Evolutionary conservation across 2,113 vertebrate species (phyloP).

Genomic region (Myiozetetes cayanensis): DNA sequence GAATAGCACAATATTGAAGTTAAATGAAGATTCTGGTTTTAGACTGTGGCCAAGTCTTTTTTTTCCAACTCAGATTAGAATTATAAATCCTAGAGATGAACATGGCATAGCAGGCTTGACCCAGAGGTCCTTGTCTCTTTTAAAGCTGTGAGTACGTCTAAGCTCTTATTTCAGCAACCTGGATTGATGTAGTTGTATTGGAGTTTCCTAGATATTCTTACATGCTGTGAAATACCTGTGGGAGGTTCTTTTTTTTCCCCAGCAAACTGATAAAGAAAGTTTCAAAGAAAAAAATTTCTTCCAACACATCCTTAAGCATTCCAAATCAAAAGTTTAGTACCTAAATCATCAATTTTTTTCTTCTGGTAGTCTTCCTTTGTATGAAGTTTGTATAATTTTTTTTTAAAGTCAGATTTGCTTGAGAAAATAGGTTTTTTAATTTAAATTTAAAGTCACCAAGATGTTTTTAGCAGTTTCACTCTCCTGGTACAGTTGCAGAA

Average conservation of each 20-base stretch:
- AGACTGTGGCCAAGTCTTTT: not conserved
- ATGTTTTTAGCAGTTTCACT: not conserved
- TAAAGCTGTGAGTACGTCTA: not conserved
- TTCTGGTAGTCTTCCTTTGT: not conserved
- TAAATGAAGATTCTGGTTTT: not conserved
- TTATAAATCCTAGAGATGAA: not conserved
- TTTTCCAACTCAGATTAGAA: not conserved
- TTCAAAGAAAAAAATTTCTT: not conserved
- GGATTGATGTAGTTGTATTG: not conserved
- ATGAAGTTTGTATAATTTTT: not conserved
- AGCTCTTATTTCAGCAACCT: not conserved
- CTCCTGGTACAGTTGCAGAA: not conserved
- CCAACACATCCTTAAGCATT: not conserved
- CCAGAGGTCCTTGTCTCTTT: not conserved
- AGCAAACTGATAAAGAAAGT: not conserved
- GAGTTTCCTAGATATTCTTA: not conserved
- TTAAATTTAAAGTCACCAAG: not conserved
- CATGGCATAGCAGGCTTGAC: not conserved
- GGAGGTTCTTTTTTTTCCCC: not conserved
- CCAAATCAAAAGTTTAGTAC: not conserved
- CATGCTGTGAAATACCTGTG: not conserved
- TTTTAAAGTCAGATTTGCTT: not conserved
- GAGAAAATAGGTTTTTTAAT: not conserved
- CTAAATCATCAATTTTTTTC: not conserved
- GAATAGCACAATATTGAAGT: not conserved